Conservation (phyloP, 2,888 invertebrate species). For the Sinohyriopsis cumingii region DNA sequence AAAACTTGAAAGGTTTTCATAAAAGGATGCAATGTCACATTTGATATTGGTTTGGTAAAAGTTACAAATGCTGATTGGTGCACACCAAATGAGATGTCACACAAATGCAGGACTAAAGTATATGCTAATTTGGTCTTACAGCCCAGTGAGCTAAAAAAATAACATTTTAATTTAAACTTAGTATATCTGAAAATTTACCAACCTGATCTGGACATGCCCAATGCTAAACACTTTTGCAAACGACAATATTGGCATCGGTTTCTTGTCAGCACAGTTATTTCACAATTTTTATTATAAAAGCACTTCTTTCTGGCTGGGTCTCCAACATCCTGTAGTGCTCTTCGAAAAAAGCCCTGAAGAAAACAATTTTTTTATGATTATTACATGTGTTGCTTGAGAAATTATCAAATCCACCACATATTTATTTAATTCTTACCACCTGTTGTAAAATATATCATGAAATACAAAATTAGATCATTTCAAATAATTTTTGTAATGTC, state of each 20-base stretch:
- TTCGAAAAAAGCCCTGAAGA: slow-evolving; percentile 68
- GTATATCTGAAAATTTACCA: slow-evolving; percentile 2
- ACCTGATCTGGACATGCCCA: slow-evolving; percentile 70
- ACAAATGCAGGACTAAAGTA: no score
- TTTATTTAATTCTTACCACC: not conserved
- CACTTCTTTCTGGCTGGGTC: slow-evolving; percentile 71
- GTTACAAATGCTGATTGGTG: no score
- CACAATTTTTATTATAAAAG: slow-evolving; percentile 71
- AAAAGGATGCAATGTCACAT: no score
- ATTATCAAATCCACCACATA: not conserved
- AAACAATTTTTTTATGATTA: not conserved
- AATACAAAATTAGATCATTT: not conserved
- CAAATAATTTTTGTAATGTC: no score
- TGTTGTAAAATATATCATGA: not conserved
- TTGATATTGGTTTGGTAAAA: no score
- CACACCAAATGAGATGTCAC: no score
- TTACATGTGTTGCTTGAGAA: not conserved
- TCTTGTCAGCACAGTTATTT: slow-evolving; percentile 69
- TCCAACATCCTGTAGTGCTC: slow-evolving; percentile 71
- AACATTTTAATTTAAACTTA: not conserved
- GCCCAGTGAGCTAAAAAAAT: not conserved
- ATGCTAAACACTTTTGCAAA: slow-evolving; percentile 67
- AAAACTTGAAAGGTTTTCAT: no score
- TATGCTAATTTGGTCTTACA: no score
- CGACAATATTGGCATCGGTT: slow-evolving; percentile 69